phyloP scores from a whole-genome alignment of 2,888 invertebrate genomes.

The Galerucella calmariensis region DNA sequence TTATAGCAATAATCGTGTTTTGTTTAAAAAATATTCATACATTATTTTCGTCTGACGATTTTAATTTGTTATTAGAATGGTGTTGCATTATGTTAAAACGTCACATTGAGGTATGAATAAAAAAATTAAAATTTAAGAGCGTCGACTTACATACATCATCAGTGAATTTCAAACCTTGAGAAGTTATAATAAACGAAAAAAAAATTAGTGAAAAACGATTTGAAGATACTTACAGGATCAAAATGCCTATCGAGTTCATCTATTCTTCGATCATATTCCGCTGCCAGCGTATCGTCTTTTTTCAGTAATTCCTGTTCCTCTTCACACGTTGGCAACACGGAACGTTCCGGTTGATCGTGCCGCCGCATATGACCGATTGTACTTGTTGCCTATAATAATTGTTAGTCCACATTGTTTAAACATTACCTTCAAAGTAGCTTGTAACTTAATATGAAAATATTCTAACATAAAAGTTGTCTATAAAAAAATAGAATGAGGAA shows the following conservation, averaged over 20 bases:
- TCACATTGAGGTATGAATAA: no score
- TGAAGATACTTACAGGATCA: conserved; percentile 69
- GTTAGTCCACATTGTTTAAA: conserved; percentile 9
- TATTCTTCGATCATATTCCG: conserved; percentile 81
- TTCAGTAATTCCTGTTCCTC: conserved; percentile 71
- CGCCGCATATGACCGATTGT: conserved; percentile 82
- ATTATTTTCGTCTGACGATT: no score
- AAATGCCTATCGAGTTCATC: conserved; percentile 82
- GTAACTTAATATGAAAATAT: background rate
- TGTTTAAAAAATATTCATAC: no score
- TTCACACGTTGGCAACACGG: conserved; percentile 72
- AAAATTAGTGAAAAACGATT: background rate
- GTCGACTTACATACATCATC: no score
- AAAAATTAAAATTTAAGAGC: no score
- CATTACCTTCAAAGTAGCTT: conserved; percentile 9
- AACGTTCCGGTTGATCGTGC: conserved; percentile 68
- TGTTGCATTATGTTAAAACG: no score
- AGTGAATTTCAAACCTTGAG: no score
- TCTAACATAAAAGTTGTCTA: background rate
- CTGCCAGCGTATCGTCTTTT: conserved; percentile 75
- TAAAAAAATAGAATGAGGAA: no score
- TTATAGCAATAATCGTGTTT: no score
- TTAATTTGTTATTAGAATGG: no score
- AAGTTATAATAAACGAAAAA: no score
- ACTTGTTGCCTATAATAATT: conserved; percentile 74